These are phyloP conservation scores for Tenrec ecaudatus DNA, from an alignment of 2,113 vertebrate genomes.

Conservation along the genomic window DNA sequence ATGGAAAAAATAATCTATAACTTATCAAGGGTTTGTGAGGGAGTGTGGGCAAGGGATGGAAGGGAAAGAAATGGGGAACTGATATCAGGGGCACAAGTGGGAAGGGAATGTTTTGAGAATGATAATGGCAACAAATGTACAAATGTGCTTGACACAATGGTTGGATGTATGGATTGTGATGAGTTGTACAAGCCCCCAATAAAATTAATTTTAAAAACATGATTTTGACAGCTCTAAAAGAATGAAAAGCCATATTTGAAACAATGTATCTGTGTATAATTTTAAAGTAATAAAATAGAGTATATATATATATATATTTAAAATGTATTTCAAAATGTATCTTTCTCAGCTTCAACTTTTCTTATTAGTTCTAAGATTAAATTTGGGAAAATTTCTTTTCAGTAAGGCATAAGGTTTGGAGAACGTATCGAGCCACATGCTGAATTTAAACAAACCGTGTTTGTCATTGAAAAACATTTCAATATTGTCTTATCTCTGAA, in stretches of 20 bases:
- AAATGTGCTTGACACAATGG: no score
- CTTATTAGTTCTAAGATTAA: not conserved
- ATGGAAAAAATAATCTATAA: no score
- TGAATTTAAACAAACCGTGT: conserved; percentile 40
- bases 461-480: conserved; percentile 55
- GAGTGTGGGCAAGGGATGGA: no score
- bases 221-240: not conserved
- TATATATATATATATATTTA: not conserved
- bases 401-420: not conserved
- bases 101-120: no score
- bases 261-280: not conserved
- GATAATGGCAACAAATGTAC: no score
- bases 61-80: no score
- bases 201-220: no score
- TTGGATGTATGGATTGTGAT: no score
- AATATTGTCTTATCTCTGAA: conserved; percentile 28
- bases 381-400: conserved; percentile 19
- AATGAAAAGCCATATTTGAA: conserved; percentile 18
- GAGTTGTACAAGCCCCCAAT: no score
- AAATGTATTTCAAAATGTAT: not conserved
- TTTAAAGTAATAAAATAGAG: conserved; percentile 25
- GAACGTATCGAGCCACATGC: not conserved
- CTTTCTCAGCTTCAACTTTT: not conserved
- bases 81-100: no score
- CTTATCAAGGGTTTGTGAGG: no score